Percentiles rank a stretch among this genome's conserved stretches.
Conservation (phyloP, 64 coral and sea anemone species). For the Trachythela sp. region DNA sequence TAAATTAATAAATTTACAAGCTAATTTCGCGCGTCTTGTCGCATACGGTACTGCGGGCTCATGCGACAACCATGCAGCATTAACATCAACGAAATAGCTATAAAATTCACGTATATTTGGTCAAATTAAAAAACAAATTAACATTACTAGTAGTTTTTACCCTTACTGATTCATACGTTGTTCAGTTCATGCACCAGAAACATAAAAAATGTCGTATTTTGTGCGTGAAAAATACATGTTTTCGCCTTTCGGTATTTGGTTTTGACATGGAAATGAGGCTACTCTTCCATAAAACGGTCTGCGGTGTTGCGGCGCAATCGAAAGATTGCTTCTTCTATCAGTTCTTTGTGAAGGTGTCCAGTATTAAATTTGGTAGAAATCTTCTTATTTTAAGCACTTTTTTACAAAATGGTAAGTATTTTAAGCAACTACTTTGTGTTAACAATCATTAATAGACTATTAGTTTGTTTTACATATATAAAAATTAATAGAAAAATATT, state of each 20-base stretch:
- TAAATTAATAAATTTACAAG: not conserved
- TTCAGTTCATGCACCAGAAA: not conserved
- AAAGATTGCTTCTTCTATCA: not conserved
- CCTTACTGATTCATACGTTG: not conserved
- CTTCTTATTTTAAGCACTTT: not conserved
- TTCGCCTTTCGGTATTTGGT: not conserved
- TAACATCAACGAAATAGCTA: not conserved
- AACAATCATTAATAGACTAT: not conserved
- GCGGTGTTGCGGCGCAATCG: not conserved
- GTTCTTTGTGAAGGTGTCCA: not conserved
- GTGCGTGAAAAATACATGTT: not conserved
- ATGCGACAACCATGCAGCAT: conserved; percentile 15
- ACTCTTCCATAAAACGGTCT: not conserved
- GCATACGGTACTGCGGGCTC: not conserved
- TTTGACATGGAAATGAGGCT: not conserved
- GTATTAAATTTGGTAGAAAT: not conserved
- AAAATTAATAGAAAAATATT: no score
- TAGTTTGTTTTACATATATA: no score
- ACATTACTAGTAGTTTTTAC: not conserved
- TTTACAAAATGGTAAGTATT: not conserved
- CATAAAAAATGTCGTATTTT: not conserved
- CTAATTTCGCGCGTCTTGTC: not conserved
- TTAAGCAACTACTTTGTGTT: not conserved
- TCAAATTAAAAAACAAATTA: not conserved
- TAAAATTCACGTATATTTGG: not conserved